A percentile compares a stretch with the other conserved stretches of the same genome.
Conservation (phyloP, 2,888 invertebrate genomes). For the Drosophila anomalata region DNA sequence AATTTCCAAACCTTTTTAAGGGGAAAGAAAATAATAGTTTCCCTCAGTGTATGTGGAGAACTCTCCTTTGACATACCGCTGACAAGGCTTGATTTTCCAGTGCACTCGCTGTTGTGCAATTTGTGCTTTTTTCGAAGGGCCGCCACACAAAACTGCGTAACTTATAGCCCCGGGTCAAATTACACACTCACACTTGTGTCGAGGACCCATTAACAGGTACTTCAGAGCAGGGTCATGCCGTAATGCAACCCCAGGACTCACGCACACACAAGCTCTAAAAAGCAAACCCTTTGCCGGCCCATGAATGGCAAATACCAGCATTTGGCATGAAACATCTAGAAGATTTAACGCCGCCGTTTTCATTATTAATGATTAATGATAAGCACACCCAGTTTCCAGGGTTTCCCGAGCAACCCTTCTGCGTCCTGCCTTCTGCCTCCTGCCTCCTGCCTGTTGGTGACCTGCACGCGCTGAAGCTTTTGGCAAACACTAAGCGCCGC, state of each 20-base stretch:
- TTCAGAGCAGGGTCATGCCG: constrained; percentile 52
- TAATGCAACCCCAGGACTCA: constrained; percentile 42
- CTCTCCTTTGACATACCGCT: constrained; percentile 45
- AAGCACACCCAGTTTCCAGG: constrained; percentile 60
- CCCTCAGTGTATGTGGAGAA: neutral
- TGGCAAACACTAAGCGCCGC: constrained; percentile 76
- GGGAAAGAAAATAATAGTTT: neutral
- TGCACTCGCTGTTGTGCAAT: constrained; percentile 73
- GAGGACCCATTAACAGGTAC: constrained; percentile 82
- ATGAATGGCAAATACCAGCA: constrained; percentile 78
- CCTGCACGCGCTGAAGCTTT: constrained; percentile 76
- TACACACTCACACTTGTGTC: constrained; percentile 77
- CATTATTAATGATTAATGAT: constrained; percentile 84
- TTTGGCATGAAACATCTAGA: constrained; percentile 77
- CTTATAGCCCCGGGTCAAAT: constrained; percentile 83
- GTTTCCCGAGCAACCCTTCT: constrained; percentile 58
- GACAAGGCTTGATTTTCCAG: constrained; percentile 56
- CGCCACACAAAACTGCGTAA: constrained; percentile 73
- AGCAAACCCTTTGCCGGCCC: constrained; percentile 55
- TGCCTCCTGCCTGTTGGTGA: constrained; percentile 1
- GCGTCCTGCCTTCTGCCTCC: neutral
- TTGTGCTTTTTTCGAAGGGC: constrained; percentile 74
- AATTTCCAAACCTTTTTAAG: neutral
- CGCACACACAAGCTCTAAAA: neutral
- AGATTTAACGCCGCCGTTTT: constrained; percentile 76